A percentile compares a stretch with the other conserved stretches of the same genome.
Evolutionary conservation across 37 sponge, comb jelly and placozoan species (phyloP).

Genomic region (Chondrosia reniformis): DNA sequence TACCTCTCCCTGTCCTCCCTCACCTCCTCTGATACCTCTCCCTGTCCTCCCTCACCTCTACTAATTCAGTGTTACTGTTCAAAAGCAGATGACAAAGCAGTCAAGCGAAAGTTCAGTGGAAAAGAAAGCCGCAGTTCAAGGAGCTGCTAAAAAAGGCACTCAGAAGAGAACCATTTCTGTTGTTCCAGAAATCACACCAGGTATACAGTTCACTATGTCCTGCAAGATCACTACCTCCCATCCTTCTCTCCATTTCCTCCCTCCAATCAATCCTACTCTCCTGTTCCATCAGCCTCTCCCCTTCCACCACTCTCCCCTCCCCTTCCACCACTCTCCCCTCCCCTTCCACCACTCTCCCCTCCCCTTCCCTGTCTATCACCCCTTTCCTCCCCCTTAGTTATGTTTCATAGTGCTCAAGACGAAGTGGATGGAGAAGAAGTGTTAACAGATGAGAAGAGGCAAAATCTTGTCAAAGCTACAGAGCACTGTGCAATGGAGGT

Average conservation of each 20-base stretch:
- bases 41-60: too few relatives aligned
- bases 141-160: too few relatives aligned
- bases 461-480: conserved; percentile 14
- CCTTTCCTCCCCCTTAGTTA: neutral
- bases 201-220: too few relatives aligned
- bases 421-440: neutral
- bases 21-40: neutral
- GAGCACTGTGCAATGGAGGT: conserved; percentile 69
- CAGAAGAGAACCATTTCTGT: too few relatives aligned
- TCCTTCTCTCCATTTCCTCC: too few relatives aligned
- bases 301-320: neutral
- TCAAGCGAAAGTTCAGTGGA: too few relatives aligned
- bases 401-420: too few relatives aligned
- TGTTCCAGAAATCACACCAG: too few relatives aligned
- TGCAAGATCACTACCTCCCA: too few relatives aligned
- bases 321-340: neutral
- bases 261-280: neutral
- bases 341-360: neutral
- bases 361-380: neutral
- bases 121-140: too few relatives aligned
- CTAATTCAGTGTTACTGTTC: too few relatives aligned
- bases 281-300: neutral
- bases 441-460: neutral
- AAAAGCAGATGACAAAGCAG: too few relatives aligned
- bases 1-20: neutral